These are phyloP conservation scores for Oncorhynchus gorbuscha DNA, from an alignment of 2,113 vertebrate genomes.

Conservation along the genomic window DNA sequence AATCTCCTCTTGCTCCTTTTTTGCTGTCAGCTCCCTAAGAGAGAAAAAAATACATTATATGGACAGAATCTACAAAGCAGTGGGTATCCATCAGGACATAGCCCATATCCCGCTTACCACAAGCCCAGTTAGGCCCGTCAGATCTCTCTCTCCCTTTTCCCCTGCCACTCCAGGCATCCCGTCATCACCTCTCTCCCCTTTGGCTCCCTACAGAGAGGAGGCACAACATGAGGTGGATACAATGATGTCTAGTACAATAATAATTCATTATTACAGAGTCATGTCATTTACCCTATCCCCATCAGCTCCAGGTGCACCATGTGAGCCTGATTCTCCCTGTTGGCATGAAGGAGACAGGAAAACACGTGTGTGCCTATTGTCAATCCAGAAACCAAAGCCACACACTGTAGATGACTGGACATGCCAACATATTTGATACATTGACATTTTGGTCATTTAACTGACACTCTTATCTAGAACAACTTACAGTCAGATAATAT, in stretches of 20 bases:
- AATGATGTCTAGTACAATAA: background rate
- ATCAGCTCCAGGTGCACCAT: conserved; percentile 76
- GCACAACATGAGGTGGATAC: background rate
- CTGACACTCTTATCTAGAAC: too few species aligned
- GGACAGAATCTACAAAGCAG: too few species aligned
- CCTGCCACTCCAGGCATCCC: conserved; percentile 71
- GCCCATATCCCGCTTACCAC: conserved; percentile 61
- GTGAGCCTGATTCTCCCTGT: conserved; percentile 81
- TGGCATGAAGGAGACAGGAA: conserved; percentile 8
- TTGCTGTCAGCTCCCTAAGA: conserved; percentile 76
- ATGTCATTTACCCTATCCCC: conserved; percentile 75
- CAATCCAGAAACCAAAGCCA: background rate
- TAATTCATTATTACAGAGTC: background rate
- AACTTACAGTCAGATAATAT: too few species aligned
- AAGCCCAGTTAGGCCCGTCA: conserved; percentile 75
- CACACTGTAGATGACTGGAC: background rate
- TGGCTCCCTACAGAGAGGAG: conserved; percentile 69
- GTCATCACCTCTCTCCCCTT: conserved; percentile 78
- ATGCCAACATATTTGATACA: too few species aligned
- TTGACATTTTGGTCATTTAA: too few species aligned
- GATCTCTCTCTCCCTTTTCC: conserved; percentile 70
- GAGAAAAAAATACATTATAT: too few species aligned
- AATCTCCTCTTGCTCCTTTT: conserved; percentile 80
- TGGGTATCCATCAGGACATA: background rate
- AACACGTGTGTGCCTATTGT: too few species aligned